Evolutionary conservation across 2,113 vertebrate genomes (phyloP).

Genomic region (Mus spicilegus): DNA sequence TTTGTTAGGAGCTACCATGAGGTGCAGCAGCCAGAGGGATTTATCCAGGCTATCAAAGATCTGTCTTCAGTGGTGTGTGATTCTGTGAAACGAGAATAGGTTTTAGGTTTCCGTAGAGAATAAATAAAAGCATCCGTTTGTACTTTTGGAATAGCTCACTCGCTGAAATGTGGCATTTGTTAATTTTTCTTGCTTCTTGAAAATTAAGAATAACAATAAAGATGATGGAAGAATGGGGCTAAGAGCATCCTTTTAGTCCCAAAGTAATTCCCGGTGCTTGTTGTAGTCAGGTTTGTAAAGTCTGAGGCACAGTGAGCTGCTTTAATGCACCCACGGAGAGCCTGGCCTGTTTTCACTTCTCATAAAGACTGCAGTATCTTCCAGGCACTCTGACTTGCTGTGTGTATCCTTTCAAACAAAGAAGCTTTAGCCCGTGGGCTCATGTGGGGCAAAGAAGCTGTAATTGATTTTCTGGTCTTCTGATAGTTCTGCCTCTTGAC

Average conservation of each 20-base stretch:
- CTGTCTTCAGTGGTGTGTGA: slow-evolving; percentile 20
- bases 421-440: background rate
- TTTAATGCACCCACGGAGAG: background rate
- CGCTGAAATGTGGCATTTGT: slow-evolving; percentile 49
- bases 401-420: slow-evolving; percentile 19
- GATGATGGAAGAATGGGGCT: slow-evolving; percentile 25
- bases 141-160: slow-evolving; percentile 36
- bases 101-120: slow-evolving; percentile 28
- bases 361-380: background rate
- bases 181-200: slow-evolving; percentile 52
- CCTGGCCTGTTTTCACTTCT: background rate
- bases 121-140: background rate
- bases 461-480: background rate
- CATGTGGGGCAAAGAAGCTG: background rate
- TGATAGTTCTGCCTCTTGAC: background rate
- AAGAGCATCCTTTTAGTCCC: slow-evolving; percentile 49
- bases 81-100: slow-evolving; percentile 52
- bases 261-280: background rate
- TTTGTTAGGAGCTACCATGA: slow-evolving; percentile 14
- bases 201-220: slow-evolving; percentile 56
- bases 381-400: background rate
- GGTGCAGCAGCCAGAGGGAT: slow-evolving; percentile 32
- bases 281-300: background rate
- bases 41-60: slow-evolving; percentile 51
- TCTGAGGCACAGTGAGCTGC: background rate